Base-by-base conservation (phyloP, 2,888 invertebrate genomes). In the Bursaphelenchus okinawaensis region DNA sequence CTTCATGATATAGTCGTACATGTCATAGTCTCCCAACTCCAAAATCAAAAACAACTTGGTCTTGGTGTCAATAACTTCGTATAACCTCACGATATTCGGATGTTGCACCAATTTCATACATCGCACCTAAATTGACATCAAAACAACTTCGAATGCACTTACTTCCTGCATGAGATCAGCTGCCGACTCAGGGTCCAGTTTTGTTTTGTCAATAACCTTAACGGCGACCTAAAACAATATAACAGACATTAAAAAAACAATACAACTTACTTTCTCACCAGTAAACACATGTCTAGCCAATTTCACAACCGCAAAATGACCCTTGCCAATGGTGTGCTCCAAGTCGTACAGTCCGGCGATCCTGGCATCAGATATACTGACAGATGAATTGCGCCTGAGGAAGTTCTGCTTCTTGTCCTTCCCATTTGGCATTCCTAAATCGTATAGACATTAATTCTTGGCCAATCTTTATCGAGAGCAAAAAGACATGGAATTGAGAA, bases 41-140 rank as follows among this genome's bases (percentile, higher is more conserved):
- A 98, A 87, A 83, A 98, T 94, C 84, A 87, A 81, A 67, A 84
- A 86, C 54, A 86, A 87, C 86, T 98, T 96, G 71, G 94, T 94
- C 84, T 93, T 92, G 40, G 98, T 99, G 86, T 98, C 98, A 83
- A 98, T 98, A 71, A 98, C 96, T 87, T 98, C 95, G 86, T 99
- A 98, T 58, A 98, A 87, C 64, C 95, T 88, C 55, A 98, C 96
- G 51, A 98, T 95, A 86, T 98, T 93, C 29, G 96, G 95, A 86
- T 98, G 98, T 84, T 98, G 96, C 55, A 99, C 96, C 78, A 98
- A 86, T 86, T 96, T 66, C 66, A 71, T 69, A 51, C 68, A 73
- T 23, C 68, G 51, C 0, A 73, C 67, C 68, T 70, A 9, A 19
- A 63, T 26, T 19, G 8, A 19, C 23, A 65, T 19, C 29, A n/a